Evolutionary conservation across 30 jellyfish, hydroid and myxozoan species (phyloP), one percentile per base, ranked within the genome.

Genomic region (Sanderia malayensis): DNA sequence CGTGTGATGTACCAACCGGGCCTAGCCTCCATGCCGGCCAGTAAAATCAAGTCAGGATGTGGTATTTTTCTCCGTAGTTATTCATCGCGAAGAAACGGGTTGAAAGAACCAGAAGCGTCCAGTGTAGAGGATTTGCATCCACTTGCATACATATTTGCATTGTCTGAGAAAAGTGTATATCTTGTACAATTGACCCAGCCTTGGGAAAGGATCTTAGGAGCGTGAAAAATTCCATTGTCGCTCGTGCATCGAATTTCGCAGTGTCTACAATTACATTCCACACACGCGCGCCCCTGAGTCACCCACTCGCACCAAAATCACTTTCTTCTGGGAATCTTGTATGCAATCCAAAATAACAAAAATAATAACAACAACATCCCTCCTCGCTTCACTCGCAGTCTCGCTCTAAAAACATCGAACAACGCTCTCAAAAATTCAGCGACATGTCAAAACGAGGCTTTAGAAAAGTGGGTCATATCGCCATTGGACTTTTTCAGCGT

Each of bases 21-120:
- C 82, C 28, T 62, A 78, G 89, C 89, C 89, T 78, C 89, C 89
- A 78, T 78, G 89, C 89, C 61, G 89, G 22, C 79, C 46, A 58
- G 44, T 30, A 62, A 67, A 78, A 78, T 65, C 74, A 78, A 78
- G 89, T 76, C 89, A 78, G 89, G 89, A 78, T 64, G 82, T 67
- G 82, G 76, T 71, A 64, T 29, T 65, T 76, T 76, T 44, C 61
- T 37, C 52, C 6, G 13, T 13, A 37, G 13, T 37, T 4, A 37
- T 37, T 37, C 52, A 37, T 37, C 13, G 6, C 13, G 52, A 37
- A 13, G 6, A 37, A 13, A 6, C 13, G 52, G 52, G 13, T 4
- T 53, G 53, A 29, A 55, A 61, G 62, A 76, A 76, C 80, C 61
- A 66, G 74, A 78, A 78, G 75, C 66, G 58, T 76, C 82, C 57